phyloP scores from a whole-genome alignment of 2,888 invertebrate species.

The Cartodere bifasciata region DNA sequence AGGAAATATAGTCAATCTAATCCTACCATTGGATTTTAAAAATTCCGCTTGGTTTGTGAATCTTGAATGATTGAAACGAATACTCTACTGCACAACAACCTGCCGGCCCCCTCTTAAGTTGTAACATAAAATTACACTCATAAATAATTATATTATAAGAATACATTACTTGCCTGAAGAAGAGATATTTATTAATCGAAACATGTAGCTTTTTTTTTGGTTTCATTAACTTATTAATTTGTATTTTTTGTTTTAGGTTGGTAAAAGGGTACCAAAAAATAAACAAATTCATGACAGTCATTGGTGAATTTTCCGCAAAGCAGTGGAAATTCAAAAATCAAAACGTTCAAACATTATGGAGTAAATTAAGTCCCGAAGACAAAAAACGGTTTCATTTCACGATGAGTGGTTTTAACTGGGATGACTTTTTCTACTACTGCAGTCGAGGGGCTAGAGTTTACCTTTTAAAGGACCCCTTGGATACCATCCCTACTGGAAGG shows the following conservation, averaged over 20 bases:
- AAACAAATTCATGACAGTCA: constrained; percentile 45
- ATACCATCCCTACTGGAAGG: constrained; percentile 56
- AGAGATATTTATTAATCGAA: no score
- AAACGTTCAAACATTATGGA: constrained; percentile 45
- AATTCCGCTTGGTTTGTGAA: no score
- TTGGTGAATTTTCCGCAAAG: constrained; percentile 65
- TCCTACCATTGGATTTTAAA: no score
- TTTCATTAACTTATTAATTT: background rate
- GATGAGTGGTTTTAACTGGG: constrained; percentile 32
- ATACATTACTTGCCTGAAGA: no score
- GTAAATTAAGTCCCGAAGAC: constrained; percentile 42
- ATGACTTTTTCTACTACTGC: constrained; percentile 15
- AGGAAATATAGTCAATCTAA: no score
- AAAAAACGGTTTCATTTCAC: constrained; percentile 48
- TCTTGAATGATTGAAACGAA: no score
- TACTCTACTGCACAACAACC: no score
- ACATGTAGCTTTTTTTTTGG: no score
- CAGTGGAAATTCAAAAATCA: constrained; percentile 62
- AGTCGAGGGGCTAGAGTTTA: constrained; percentile 33
- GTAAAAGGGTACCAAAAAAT: constrained; percentile 20
- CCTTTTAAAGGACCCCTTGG: constrained; percentile 66
- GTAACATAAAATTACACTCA: constrained; percentile 1
- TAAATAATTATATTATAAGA: no score
- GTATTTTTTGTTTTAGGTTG: constrained; percentile 17
- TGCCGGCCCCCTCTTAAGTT: no score